phyloP scores from a whole-genome alignment of 2,113 vertebrate species.

The Plecotus auritus region DNA sequence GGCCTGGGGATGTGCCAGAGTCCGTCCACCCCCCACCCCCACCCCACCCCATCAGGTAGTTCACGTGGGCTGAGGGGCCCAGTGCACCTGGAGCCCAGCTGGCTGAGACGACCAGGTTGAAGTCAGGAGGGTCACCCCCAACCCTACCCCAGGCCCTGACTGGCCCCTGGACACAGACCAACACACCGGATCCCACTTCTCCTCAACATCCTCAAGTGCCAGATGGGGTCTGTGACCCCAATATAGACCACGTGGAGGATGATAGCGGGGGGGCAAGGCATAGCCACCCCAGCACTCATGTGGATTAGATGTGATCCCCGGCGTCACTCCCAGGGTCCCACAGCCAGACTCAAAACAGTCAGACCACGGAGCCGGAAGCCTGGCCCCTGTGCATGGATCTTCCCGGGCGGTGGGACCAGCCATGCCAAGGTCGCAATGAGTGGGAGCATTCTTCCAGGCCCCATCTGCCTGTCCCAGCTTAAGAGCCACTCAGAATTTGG shows the following conservation, averaged over 20 bases:
- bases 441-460: neutral
- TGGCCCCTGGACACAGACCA: neutral
- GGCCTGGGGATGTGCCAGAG: too few relatives aligned
- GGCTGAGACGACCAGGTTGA: neutral
- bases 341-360: neutral
- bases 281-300: neutral
- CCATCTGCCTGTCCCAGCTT: neutral
- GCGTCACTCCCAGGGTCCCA: neutral
- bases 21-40: too few relatives aligned
- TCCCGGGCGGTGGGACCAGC: neutral
- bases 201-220: neutral
- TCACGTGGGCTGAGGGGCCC: neutral
- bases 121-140: neutral
- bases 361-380: neutral
- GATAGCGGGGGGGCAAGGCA: neutral
- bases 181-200: neutral
- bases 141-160: neutral
- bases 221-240: neutral
- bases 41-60: neutral
- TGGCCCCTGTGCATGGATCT: neutral
- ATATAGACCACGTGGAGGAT: neutral
- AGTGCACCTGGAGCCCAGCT: neutral
- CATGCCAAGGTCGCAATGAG: fast-evolving
- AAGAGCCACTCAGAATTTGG: fast-evolving
- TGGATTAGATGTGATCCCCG: neutral